A percentile compares a stretch with the other conserved stretches of the same genome.
These are phyloP conservation scores for Atta texana DNA, from an alignment of 1,140 invertebrate genomes.

Conservation along the genomic window DNA sequence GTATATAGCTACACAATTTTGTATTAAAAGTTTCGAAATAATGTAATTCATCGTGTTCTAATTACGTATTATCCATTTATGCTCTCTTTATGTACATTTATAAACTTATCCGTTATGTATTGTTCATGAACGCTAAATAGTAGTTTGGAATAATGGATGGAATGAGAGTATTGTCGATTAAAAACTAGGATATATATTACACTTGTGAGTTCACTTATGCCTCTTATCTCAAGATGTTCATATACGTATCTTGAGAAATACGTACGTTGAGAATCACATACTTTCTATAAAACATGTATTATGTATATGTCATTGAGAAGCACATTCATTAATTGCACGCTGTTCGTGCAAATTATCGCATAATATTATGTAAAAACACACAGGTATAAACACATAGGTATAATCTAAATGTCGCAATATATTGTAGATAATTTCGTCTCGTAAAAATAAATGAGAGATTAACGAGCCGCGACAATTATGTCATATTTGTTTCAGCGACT, in stretches of 20 bases:
- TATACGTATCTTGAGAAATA: constrained; percentile 7
- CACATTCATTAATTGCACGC: constrained; percentile 3
- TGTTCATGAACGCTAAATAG: constrained; percentile 61
- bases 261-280: constrained; percentile 20
- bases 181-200: constrained; percentile 73
- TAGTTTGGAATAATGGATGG: constrained; percentile 75
- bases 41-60: constrained; percentile 34
- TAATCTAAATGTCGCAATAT: neutral
- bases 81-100: constrained; percentile 58
- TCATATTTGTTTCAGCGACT: constrained; percentile 21
- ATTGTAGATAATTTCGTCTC: constrained; percentile 18
- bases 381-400: constrained; percentile 22
- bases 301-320: constrained; percentile 18
- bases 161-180: constrained; percentile 78
- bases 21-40: constrained; percentile 13
- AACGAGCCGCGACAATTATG: constrained; percentile 11
- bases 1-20: constrained; percentile 24
- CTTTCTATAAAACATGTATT: constrained; percentile 25
- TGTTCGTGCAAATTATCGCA: constrained; percentile 30
- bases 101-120: constrained; percentile 52
- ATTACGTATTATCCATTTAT: constrained; percentile 36
- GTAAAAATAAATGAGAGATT: constrained; percentile 29
- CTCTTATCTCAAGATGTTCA: neutral
- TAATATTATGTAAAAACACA: constrained; percentile 40
- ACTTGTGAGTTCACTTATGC: neutral